A percentile compares a stretch with the other conserved stretches of the same genome.
These are phyloP conservation scores for Ruditapes philippinarum DNA, from an alignment of 1,140 invertebrate species.

Conservation along the genomic window DNA sequence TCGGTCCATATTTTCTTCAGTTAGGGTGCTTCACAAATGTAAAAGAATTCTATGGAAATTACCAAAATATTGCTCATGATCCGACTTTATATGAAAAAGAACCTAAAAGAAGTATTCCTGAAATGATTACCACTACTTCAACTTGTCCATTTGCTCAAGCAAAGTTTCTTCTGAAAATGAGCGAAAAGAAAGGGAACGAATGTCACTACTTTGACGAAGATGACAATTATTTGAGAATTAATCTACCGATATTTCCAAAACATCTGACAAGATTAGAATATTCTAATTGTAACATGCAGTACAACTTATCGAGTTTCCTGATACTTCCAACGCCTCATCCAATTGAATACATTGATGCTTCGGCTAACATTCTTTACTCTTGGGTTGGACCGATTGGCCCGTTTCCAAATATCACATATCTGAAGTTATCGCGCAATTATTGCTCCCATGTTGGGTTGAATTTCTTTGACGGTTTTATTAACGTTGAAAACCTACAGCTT, in stretches of 20 bases:
- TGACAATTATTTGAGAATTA: not conserved
- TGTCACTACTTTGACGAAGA: not conserved
- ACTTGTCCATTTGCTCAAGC: not conserved
- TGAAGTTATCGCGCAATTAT: conserved; percentile 38
- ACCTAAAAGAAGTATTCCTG: not conserved
- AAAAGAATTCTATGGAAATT: not conserved
- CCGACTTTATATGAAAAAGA: not conserved
- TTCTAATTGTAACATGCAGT: not conserved
- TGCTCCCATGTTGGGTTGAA: not conserved
- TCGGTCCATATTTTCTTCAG: conserved; percentile 10
- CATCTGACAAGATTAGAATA: not conserved
- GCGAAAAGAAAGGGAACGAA: not conserved
- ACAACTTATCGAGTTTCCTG: not conserved
- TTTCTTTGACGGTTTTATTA: not conserved
- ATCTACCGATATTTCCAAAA: not conserved
- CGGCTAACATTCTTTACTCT: not conserved
- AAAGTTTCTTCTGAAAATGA: conserved; percentile 1
- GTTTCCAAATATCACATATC: not conserved
- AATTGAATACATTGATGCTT: not conserved
- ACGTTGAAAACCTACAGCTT: conserved; percentile 30
- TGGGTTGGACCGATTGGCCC: conserved; percentile 13
- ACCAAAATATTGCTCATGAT: conserved; percentile 2
- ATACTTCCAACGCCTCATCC: not conserved
- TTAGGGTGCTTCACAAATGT: conserved; percentile 12
- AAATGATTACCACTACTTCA: not conserved